phyloP scores from a whole-genome alignment of 2,113 vertebrate genomes.

The Antechinus flavipes region DNA sequence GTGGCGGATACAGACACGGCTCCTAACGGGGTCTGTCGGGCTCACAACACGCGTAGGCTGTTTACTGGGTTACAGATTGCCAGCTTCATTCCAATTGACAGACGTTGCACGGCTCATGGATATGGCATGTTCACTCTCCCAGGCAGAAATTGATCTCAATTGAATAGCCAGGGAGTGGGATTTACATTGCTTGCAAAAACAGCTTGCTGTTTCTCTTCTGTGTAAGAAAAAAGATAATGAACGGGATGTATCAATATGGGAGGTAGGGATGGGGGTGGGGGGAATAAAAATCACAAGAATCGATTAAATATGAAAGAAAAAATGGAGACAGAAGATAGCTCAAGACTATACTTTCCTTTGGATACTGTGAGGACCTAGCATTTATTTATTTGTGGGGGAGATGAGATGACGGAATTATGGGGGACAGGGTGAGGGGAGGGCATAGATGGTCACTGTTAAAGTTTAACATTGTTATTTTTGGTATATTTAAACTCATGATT shows the following conservation, averaged over 20 bases:
- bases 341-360: conserved; percentile 43
- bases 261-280: conserved; percentile 1
- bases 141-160: conserved; percentile 69
- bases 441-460: background rate
- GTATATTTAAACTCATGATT: conserved; percentile 53
- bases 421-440: background rate
- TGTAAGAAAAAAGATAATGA: conserved; percentile 47
- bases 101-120: conserved; percentile 24
- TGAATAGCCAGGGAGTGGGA: conserved; percentile 63
- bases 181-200: conserved; percentile 54
- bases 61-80: conserved; percentile 19
- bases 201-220: conserved; percentile 47
- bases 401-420: background rate
- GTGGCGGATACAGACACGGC: background rate
- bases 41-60: background rate
- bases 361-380: conserved; percentile 14
- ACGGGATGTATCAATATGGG: conserved; percentile 19
- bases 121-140: conserved; percentile 50
- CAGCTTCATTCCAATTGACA: conserved; percentile 54
- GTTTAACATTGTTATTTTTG: background rate
- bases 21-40: background rate
- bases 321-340: conserved; percentile 19
- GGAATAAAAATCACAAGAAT: conserved; percentile 39
- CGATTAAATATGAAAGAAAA: conserved; percentile 56
- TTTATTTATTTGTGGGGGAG: background rate